phyloP scores from a whole-genome alignment of 2,797 vertebrate species.

The Acanthurus leucopareius region DNA sequence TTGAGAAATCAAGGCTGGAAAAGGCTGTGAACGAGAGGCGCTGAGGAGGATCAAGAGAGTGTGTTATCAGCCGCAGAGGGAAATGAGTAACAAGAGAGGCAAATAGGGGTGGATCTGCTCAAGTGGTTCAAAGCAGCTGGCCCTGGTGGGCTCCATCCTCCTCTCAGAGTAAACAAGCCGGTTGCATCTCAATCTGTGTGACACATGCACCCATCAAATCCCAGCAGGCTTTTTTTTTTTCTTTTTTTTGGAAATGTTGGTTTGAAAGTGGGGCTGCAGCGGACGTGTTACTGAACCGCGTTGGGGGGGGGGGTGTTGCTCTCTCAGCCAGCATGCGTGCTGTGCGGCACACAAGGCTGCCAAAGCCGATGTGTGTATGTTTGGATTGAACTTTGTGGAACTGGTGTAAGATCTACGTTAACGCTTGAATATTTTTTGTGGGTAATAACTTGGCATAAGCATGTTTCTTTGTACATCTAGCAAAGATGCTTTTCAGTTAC shows the following conservation, averaged over 20 bases:
- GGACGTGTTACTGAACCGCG: conserved; percentile 9
- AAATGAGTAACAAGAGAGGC: conserved; percentile 47
- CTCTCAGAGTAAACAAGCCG: conserved; percentile 43
- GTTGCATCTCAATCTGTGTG: conserved; percentile 32
- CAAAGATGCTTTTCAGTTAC: conserved; percentile 11
- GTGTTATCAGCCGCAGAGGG: conserved; percentile 56
- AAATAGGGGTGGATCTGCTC: conserved; percentile 47
- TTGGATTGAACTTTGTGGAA: not conserved
- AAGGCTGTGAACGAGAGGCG: conserved; percentile 36
- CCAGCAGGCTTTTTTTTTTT: not conserved
- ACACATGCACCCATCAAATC: conserved; percentile 46
- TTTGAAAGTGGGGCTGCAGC: conserved; percentile 27
- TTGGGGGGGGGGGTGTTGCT: conserved; percentile 8
- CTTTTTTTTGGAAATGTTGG: conserved; percentile 9
- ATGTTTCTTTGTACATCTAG: conserved; percentile 20
- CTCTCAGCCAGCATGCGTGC: not conserved
- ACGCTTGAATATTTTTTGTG: not conserved
- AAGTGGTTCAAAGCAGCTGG: conserved; percentile 65
- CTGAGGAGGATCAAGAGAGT: conserved; percentile 53
- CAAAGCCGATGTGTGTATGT: not conserved
- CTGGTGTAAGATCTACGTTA: not conserved
- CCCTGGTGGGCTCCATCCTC: conserved; percentile 28
- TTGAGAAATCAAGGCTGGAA: conserved; percentile 40
- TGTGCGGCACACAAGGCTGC: not conserved
- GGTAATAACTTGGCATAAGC: conserved; percentile 2